Evolutionary conservation across 2,797 vertebrate genomes (phyloP).

Genomic region (Knipowitschia caucasica): DNA sequence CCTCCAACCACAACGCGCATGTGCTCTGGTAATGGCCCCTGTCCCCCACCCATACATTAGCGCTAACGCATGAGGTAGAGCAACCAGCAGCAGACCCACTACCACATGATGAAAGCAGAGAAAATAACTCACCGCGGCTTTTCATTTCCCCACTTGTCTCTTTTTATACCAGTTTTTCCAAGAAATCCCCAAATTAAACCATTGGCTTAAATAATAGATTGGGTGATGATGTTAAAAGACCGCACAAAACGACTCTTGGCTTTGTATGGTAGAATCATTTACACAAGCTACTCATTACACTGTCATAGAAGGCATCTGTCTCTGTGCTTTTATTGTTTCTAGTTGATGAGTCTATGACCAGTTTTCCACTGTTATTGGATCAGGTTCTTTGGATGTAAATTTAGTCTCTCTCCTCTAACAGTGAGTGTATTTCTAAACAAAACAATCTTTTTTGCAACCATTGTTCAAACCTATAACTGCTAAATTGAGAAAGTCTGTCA

Average conservation of each 20-base stretch:
- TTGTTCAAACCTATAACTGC: too few species aligned
- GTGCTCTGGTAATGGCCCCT: slow-evolving; percentile 32
- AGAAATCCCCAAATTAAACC: slow-evolving; percentile 16
- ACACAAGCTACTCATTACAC: slow-evolving; percentile 1
- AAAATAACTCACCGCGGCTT: slow-evolving; percentile 36
- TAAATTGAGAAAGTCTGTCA: too few species aligned
- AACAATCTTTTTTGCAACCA: too few species aligned
- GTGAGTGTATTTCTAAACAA: neutral
- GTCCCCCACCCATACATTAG: slow-evolving; percentile 48
- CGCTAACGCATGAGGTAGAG: slow-evolving; percentile 32
- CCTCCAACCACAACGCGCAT: slow-evolving; percentile 33
- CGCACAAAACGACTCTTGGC: neutral
- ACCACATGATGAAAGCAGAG: slow-evolving; percentile 47
- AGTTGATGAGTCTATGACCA: neutral
- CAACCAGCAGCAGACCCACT: slow-evolving; percentile 27
- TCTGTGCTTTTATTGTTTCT: neutral
- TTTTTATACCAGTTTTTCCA: slow-evolving; percentile 14
- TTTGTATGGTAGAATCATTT: neutral
- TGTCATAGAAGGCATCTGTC: neutral
- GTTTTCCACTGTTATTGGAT: neutral
- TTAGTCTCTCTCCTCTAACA: neutral
- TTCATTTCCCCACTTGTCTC: slow-evolving; percentile 18
- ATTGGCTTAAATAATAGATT: slow-evolving; percentile 2
- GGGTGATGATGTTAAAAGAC: slow-evolving; percentile 1
- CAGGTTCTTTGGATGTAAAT: neutral